Conservation (phyloP, 2,888 invertebrate species). For the Theretra japonica region DNA sequence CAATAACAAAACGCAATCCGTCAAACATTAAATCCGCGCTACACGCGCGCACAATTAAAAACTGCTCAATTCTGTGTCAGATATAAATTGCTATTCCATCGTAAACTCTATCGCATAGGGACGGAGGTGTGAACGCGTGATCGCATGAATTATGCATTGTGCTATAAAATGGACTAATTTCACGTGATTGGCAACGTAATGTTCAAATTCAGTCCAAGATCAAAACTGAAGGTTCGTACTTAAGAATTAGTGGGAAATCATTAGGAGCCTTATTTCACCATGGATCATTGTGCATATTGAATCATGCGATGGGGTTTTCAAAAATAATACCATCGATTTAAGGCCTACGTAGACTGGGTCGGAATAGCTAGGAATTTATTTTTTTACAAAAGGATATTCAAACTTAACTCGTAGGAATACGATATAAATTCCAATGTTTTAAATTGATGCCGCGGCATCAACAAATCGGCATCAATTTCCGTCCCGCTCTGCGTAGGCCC, state of each 20-base stretch:
- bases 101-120: slow-evolving; percentile 3
- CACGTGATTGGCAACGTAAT: slow-evolving; percentile 42
- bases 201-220: slow-evolving; percentile 60
- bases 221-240: slow-evolving; percentile 52
- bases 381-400: no score
- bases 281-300: neutral
- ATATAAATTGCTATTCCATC: slow-evolving; percentile 17
- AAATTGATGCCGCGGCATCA: no score
- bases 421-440: no score
- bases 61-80: slow-evolving; percentile 25
- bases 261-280: neutral
- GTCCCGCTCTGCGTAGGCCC: no score
- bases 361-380: no score
- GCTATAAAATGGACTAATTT: slow-evolving; percentile 42
- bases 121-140: slow-evolving; percentile 31
- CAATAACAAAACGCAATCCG: slow-evolving; percentile 21
- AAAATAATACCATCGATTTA: no score
- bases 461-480: no score
- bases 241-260: neutral
- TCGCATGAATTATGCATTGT: slow-evolving; percentile 32
- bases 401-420: no score
- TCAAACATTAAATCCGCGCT: neutral
- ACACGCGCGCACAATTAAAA: slow-evolving; percentile 7
- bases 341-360: no score
- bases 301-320: neutral